Evolutionary conservation across 35 echinoderm and acorn worm genomes (phyloP).

Genomic region (Acanthaster planci): DNA sequence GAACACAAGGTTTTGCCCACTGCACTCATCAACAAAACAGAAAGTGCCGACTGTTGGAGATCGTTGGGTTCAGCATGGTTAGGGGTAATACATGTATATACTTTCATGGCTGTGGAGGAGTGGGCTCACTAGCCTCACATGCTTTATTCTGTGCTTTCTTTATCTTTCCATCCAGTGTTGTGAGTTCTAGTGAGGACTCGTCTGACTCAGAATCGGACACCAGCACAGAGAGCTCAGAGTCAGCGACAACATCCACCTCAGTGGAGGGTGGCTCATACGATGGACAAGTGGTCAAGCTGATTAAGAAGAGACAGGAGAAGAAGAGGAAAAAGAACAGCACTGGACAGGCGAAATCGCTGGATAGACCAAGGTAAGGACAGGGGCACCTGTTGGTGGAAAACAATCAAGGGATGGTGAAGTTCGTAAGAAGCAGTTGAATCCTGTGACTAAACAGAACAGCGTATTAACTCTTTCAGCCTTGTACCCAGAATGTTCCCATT

Average conservation of each 20-base stretch:
- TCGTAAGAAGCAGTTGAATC: too few species aligned
- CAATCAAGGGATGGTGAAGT: too few species aligned
- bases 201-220: slow-evolving; percentile 50
- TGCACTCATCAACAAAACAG: too few species aligned
- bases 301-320: slow-evolving; percentile 25
- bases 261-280: slow-evolving; percentile 60
- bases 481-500: too few species aligned
- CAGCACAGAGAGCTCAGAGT: slow-evolving; percentile 28
- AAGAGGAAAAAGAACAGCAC: slow-evolving; percentile 39
- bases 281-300: slow-evolving; percentile 32
- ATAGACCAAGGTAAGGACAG: slow-evolving; percentile 1
- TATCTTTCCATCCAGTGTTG: slow-evolving; percentile 1
- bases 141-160: neutral
- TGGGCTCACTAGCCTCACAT: neutral
- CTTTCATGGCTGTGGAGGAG: neutral
- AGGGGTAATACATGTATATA: too few species aligned
- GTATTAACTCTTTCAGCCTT: too few species aligned
- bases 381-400: too few species aligned
- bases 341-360: neutral
- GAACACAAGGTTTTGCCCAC: too few species aligned
- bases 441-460: too few species aligned
- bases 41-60: too few species aligned
- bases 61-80: too few species aligned
- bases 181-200: slow-evolving; percentile 47
- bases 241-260: slow-evolving; percentile 47